Base-by-base conservation (phyloP, 2,888 invertebrate genomes). In the Omphaloscelis lunosa region DNA sequence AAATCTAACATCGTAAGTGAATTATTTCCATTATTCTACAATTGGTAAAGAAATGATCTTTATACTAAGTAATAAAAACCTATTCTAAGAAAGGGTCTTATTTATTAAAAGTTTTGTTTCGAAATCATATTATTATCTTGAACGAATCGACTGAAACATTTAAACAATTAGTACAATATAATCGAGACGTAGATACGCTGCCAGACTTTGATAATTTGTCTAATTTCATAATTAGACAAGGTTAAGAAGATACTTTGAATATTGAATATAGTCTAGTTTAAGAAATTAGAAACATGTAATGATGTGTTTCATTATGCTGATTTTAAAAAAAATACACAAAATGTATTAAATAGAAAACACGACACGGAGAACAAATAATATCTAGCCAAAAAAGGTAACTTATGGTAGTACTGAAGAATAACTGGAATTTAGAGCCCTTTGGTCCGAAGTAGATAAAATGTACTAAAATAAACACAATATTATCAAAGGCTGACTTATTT, bases 171-270 rank as follows among this genome's bases (percentile, higher is more conserved):
- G 41, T 72, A 71, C 12, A 81, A 72, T 75, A 67, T 51, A 73
- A 34, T 58, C 0, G 27, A 79, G 58, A n/a, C 34, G 56, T 41
- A 56, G 62, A 8, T 62, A 72, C 27, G 45, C 39, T 72, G 88
- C 87, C 81, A 83, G 89, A 89, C 81, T 74, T 76, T 59, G 45
- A 72, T 75, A 80, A 77, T 85, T 79, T 39, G 3, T 61, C 48
- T 74, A 70, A 76, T 78, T 59, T 70, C 12, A 51, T 68, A 71
- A 78, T 79, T 68, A 83, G 41, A 53, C 59, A 71, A 70, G 68
- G 53, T 17, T 77, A 53, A 53, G 71, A 84, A 80, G 48, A 74
- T 68, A 70, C 73, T 81, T 51, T 59, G 48, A 12, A n/a, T 66
- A 70, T 58, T n/a, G 27, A 56, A 72, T 27, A 53, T 51, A 27